These are phyloP conservation scores for Zootoca vivipara DNA, from an alignment of 2,113 vertebrate species.

Conservation along the genomic window DNA sequence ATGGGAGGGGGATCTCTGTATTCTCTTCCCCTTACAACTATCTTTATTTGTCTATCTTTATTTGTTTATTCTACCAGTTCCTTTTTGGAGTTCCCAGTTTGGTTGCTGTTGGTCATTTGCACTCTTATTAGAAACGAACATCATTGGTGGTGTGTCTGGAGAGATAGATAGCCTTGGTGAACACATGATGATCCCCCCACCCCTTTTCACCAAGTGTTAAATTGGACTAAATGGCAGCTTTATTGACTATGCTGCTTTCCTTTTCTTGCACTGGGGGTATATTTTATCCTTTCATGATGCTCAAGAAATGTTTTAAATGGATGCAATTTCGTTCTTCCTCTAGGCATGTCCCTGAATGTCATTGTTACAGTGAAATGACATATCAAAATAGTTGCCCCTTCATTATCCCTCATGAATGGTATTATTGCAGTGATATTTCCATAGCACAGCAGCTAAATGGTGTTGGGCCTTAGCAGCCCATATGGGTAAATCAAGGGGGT, in stretches of 20 bases:
- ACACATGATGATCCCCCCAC: too few species aligned
- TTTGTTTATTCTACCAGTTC: too few species aligned
- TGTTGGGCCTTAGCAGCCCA: background rate
- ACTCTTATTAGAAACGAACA: too few species aligned
- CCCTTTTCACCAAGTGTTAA: background rate
- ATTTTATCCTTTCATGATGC: background rate
- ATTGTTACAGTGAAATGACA: background rate
- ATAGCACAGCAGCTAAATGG: background rate
- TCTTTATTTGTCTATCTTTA: too few species aligned
- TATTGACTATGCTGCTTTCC: background rate
- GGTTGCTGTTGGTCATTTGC: too few species aligned
- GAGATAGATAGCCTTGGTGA: background rate
- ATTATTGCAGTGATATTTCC: constrained; percentile 1
- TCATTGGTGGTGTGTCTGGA: too few species aligned
- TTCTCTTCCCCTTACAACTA: too few species aligned
- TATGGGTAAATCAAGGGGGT: background rate
- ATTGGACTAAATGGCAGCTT: background rate
- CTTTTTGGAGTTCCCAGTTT: too few species aligned
- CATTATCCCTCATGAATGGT: background rate
- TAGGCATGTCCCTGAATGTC: background rate
- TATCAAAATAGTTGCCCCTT: constrained; percentile 4
- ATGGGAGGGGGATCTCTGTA: too few species aligned
- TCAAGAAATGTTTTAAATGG: background rate
- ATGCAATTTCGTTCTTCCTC: background rate
- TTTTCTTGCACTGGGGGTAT: background rate